phyloP scores from a whole-genome alignment of 2,888 invertebrate species.

The Pheosia gnoma region DNA sequence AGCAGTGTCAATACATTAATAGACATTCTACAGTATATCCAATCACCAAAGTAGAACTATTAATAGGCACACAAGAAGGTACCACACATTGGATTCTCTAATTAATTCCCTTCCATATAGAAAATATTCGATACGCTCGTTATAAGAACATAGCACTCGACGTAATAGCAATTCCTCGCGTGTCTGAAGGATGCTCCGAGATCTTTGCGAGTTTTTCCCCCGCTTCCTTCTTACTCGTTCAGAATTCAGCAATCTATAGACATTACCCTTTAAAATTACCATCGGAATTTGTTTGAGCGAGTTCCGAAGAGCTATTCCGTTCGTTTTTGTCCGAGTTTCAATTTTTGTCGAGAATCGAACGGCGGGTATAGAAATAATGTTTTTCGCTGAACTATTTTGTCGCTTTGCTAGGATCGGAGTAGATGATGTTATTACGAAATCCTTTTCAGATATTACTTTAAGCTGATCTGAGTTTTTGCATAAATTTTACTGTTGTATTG shows the following conservation, averaged over 20 bases:
- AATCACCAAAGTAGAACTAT: too few relatives aligned
- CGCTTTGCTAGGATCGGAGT: too few relatives aligned
- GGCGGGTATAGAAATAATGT: background rate
- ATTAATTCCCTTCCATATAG: conserved; percentile 26
- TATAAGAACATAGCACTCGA: conserved; percentile 29
- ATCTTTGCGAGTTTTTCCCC: conserved; percentile 29
- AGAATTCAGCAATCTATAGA: conserved; percentile 31
- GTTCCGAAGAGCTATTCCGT: conserved; percentile 24
- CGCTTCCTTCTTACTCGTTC: conserved; percentile 22
- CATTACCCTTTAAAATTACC: conserved; percentile 41
- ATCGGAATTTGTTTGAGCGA: conserved; percentile 37
- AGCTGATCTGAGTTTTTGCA: too few relatives aligned
- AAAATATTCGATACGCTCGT: conserved; percentile 27
- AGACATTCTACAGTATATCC: too few relatives aligned
- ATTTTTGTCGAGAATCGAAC: conserved; percentile 19
- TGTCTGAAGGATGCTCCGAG: conserved; percentile 31
- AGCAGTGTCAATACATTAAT: too few relatives aligned
- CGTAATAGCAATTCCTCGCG: conserved; percentile 42
- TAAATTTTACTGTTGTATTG: too few relatives aligned
- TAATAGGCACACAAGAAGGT: background rate
- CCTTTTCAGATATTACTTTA: too few relatives aligned
- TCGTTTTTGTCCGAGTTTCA: conserved; percentile 27
- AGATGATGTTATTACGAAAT: too few relatives aligned
- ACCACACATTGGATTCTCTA: conserved; percentile 11
- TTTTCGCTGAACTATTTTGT: too few relatives aligned